Evolutionary conservation across 2,113 vertebrate species (phyloP).

Genomic region (Oceanites oceanicus): DNA sequence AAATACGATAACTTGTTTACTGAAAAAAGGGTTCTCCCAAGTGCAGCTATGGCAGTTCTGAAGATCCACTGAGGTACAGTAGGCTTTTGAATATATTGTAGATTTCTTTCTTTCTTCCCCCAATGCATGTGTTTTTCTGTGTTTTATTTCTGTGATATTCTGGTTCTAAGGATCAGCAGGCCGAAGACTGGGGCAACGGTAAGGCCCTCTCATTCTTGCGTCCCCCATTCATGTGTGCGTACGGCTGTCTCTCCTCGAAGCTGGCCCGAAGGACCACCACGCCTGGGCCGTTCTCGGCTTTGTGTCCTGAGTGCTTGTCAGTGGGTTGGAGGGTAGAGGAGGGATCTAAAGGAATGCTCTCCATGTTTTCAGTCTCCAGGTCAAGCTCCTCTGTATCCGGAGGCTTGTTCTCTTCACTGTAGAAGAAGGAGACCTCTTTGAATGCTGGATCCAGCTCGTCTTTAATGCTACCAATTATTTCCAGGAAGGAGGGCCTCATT

Average conservation of each 20-base stretch:
- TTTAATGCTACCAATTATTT: slow-evolving; percentile 95
- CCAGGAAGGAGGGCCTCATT: slow-evolving; percentile 95
- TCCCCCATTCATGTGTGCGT: slow-evolving; percentile 97
- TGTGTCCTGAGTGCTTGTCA: slow-evolving; percentile 90
- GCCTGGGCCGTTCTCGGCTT: slow-evolving; percentile 85
- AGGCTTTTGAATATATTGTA: slow-evolving; percentile 77
- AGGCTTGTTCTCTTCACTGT: slow-evolving; percentile 97
- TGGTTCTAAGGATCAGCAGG: slow-evolving; percentile 87
- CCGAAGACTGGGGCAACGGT: slow-evolving; percentile 97
- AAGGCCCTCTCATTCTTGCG: slow-evolving; percentile 92
- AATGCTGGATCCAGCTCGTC: slow-evolving; percentile 92
- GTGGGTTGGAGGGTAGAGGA: slow-evolving; percentile 84
- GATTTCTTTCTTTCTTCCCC: slow-evolving; percentile 56
- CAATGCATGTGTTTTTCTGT: background rate
- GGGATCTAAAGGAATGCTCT: slow-evolving; percentile 95
- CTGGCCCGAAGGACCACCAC: slow-evolving; percentile 86
- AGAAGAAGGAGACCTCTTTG: slow-evolving; percentile 96
- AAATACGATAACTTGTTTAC: slow-evolving; percentile 70
- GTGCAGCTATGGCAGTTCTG: slow-evolving; percentile 81
- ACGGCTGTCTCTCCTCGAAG: slow-evolving; percentile 93
- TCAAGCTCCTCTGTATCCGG: slow-evolving; percentile 93
- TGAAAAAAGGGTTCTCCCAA: slow-evolving; percentile 76
- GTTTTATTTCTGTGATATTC: background rate
- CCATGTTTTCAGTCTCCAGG: slow-evolving; percentile 94
- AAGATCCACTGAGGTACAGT: slow-evolving; percentile 87